These are phyloP conservation scores for Epizoanthus illoricatus DNA, from an alignment of 92 coral and sea anemone genomes.

Conservation along the genomic window DNA sequence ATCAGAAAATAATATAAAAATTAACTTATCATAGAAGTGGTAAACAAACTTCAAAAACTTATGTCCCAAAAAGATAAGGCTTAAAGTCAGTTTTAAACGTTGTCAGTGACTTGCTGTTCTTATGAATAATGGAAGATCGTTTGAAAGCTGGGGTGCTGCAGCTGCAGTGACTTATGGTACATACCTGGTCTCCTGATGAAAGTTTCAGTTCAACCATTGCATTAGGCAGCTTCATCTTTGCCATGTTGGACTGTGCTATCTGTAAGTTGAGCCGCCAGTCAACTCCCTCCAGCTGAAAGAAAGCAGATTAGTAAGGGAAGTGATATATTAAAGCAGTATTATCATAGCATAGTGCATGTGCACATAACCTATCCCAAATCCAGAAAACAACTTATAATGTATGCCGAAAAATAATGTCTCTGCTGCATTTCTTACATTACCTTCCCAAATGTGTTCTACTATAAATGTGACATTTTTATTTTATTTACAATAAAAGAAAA, in stretches of 20 bases:
- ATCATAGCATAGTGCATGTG: neutral
- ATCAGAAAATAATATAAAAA: too few relatives aligned
- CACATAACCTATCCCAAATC: too few relatives aligned
- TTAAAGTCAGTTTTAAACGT: too few relatives aligned
- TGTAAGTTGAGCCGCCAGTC: conserved; percentile 95
- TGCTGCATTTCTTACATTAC: too few relatives aligned
- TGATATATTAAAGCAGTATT: neutral
- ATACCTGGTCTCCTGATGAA: conserved; percentile 76
- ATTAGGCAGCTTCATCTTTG: conserved; percentile 94
- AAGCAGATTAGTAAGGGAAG: neutral
- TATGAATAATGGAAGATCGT: neutral
- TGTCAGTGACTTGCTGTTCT: neutral
- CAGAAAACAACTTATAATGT: too few relatives aligned
- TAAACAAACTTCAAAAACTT: too few relatives aligned
- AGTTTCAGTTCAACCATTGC: conserved; percentile 87
- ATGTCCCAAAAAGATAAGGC: too few relatives aligned
- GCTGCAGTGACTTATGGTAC: neutral
- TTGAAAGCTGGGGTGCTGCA: neutral
- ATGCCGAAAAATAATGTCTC: too few relatives aligned
- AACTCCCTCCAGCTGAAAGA: conserved; percentile 78
- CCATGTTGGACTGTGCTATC: conserved; percentile 93
- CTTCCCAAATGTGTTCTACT: too few relatives aligned
- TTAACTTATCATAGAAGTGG: too few relatives aligned
- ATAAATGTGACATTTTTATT: too few relatives aligned
- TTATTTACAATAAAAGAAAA: too few relatives aligned